These are phyloP conservation scores for Drosophila prolongata DNA, from an alignment of 2,888 invertebrate species.

Conservation along the genomic window DNA sequence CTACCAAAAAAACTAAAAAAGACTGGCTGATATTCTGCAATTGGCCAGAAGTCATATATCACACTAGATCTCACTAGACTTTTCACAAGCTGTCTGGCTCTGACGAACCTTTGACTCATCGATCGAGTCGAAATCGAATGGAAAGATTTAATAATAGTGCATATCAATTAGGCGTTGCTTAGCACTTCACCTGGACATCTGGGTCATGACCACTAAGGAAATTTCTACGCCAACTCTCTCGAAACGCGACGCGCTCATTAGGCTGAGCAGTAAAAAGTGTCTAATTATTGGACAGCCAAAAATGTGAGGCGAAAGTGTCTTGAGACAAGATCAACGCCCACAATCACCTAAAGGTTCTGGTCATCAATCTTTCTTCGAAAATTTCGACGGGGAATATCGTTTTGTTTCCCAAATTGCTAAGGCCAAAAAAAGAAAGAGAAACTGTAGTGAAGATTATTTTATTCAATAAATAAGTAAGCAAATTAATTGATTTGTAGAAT, in stretches of 20 bases:
- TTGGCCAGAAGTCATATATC: slow-evolving; percentile 45
- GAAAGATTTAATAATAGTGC: slow-evolving; percentile 54
- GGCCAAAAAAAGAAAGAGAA: background rate
- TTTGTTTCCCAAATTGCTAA: background rate
- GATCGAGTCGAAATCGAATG: slow-evolving; percentile 24
- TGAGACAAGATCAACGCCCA: slow-evolving; percentile 65
- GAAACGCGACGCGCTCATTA: slow-evolving; percentile 43
- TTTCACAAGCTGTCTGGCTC: slow-evolving; percentile 23
- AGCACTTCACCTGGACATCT: slow-evolving; percentile 70
- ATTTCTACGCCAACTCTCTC: slow-evolving; percentile 45
- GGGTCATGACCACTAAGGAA: slow-evolving; percentile 70
- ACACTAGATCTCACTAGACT: slow-evolving; percentile 29
- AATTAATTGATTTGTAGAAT: too few relatives aligned
- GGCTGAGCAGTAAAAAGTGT: slow-evolving; percentile 45
- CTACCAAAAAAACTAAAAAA: slow-evolving; percentile 14
- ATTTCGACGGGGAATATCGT: slow-evolving; percentile 36
- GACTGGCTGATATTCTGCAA: slow-evolving; percentile 22
- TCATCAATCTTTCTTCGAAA: slow-evolving; percentile 67
- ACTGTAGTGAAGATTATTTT: too few relatives aligned
- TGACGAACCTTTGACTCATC: slow-evolving; percentile 36
- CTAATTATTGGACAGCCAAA: slow-evolving; percentile 54
- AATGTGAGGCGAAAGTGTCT: slow-evolving; percentile 37
- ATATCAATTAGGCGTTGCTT: slow-evolving; percentile 68
- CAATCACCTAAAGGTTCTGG: slow-evolving; percentile 35
- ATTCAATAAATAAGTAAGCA: too few relatives aligned